phyloP scores from a whole-genome alignment of 2,888 invertebrate species.

The Diabrotica balteata region DNA sequence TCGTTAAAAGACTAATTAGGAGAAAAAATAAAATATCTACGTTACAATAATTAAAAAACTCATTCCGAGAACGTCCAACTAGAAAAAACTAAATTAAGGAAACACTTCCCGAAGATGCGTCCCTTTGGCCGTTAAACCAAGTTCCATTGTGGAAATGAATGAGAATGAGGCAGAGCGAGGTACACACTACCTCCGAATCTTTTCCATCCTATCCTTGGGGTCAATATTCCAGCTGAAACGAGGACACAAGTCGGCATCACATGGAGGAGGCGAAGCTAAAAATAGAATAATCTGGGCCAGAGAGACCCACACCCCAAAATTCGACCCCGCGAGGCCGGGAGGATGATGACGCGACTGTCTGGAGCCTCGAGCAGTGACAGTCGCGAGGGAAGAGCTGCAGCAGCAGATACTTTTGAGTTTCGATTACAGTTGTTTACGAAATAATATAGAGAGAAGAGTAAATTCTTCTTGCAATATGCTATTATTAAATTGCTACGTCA shows the following conservation, averaged over 20 bases:
- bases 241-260: constrained; percentile 27
- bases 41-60: too few relatives aligned
- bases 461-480: too few relatives aligned
- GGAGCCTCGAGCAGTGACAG: constrained; percentile 22
- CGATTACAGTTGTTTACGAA: too few relatives aligned
- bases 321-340: constrained; percentile 11
- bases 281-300: constrained; percentile 35
- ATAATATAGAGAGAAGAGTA: too few relatives aligned
- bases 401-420: too few relatives aligned
- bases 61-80: too few relatives aligned
- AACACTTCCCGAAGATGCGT: too few relatives aligned
- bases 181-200: constrained; percentile 8
- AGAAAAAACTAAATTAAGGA: too few relatives aligned
- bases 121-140: too few relatives aligned
- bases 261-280: constrained; percentile 29
- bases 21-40: too few relatives aligned
- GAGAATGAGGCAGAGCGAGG: not conserved
- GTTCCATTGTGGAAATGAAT: not conserved
- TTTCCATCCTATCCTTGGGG: constrained; percentile 21
- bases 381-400: not conserved
- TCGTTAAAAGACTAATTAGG: too few relatives aligned
- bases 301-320: constrained; percentile 26
- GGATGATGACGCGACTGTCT: constrained; percentile 32
- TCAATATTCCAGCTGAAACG: constrained; percentile 34
- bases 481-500: too few relatives aligned